Percentiles rank a stretch among this genome's conserved stretches.
Conservation (phyloP, 2,888 invertebrate genomes). For the Drosophila fungiperda region DNA sequence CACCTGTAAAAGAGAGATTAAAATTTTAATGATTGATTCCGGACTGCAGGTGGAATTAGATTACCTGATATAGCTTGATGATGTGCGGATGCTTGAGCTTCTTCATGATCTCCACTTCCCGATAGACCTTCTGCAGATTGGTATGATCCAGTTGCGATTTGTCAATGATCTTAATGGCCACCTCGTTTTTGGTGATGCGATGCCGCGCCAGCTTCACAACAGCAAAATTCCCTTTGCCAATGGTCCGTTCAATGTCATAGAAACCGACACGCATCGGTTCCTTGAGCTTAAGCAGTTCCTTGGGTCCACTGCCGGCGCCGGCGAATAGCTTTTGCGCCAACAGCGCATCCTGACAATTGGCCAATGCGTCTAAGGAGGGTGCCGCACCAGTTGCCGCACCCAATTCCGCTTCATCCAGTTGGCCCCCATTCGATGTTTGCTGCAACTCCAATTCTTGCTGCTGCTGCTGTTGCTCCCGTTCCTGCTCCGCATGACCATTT, state of each 20-base stretch:
- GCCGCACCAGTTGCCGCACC: constrained; percentile 32
- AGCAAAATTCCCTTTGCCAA: constrained; percentile 99
- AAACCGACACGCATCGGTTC: constrained; percentile 96
- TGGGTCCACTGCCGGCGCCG: constrained; percentile 58
- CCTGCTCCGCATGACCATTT: constrained; percentile 8
- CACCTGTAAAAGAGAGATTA: constrained; percentile 88
- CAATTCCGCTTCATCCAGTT: constrained; percentile 20
- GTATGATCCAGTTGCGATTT: constrained; percentile 95
- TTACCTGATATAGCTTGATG: constrained; percentile 97
- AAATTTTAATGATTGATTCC: neutral
- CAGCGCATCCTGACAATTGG: constrained; percentile 69
- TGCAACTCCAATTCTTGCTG: constrained; percentile 6
- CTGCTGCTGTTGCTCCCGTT: neutral
- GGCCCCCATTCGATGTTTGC: constrained; percentile 4
- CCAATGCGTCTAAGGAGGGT: constrained; percentile 66
- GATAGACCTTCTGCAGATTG: constrained; percentile 96
- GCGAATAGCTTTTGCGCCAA: constrained; percentile 64
- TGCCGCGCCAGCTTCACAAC: constrained; percentile 99
- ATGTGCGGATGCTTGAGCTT: constrained; percentile 98
- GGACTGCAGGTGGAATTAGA: neutral
- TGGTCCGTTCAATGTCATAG: constrained; percentile 98
- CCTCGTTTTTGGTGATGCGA: constrained; percentile 99
- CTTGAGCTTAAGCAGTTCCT: constrained; percentile 84
- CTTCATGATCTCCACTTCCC: constrained; percentile 99
- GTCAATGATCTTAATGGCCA: constrained; percentile 98